A percentile compares a stretch with the other conserved stretches of the same genome.
Conservation (phyloP, 2,113 vertebrate genomes). For the Hydropotes inermis region DNA sequence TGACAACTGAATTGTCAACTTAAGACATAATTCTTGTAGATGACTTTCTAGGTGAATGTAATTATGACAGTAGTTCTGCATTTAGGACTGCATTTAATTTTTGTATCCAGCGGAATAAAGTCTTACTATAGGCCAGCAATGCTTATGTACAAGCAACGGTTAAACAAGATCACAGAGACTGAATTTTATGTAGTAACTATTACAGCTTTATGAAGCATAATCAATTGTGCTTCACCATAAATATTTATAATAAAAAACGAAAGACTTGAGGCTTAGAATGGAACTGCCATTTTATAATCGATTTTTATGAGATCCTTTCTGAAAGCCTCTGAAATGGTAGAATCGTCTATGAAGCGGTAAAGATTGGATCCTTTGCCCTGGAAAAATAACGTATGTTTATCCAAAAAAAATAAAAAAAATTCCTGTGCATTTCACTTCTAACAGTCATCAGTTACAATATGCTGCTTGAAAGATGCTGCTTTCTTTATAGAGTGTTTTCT, state of each 20-base stretch:
- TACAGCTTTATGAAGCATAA: not conserved
- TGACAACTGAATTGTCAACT: constrained; percentile 33
- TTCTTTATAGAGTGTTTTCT: constrained; percentile 31
- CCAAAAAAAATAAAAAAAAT: not conserved
- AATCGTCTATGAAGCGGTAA: not conserved
- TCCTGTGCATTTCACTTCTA: not conserved
- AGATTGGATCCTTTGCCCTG: not conserved
- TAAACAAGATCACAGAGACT: not conserved
- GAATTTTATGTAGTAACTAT: not conserved
- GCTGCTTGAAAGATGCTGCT: not conserved
- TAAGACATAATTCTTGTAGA: constrained; percentile 65
- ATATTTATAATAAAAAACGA: not conserved
- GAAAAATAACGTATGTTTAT: constrained; percentile 24
- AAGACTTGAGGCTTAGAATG: not conserved
- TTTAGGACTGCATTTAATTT: constrained; percentile 6
- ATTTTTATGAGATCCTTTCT: not conserved
- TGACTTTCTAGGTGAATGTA: constrained; percentile 46
- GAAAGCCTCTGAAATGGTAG: not conserved
- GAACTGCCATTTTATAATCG: not conserved
- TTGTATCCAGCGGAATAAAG: constrained; percentile 43
- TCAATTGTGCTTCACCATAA: not conserved
- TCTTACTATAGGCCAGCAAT: not conserved
- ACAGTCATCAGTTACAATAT: not conserved
- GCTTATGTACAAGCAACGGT: not conserved
- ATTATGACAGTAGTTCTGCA: constrained; percentile 49